phyloP scores from a whole-genome alignment of 1,140 invertebrate genomes.

The Drosophila trapezifrons region DNA sequence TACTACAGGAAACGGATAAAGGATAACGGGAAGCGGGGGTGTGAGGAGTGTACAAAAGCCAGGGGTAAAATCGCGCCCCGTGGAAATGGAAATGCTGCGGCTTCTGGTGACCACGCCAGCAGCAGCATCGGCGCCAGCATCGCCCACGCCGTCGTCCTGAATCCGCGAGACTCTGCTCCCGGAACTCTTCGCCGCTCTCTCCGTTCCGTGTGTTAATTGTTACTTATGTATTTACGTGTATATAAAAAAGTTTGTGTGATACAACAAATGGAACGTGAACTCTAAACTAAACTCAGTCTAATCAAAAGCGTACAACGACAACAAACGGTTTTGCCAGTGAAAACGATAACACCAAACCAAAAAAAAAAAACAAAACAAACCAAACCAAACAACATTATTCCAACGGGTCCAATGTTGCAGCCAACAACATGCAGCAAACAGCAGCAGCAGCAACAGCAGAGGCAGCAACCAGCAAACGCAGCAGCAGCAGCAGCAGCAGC shows the following conservation, averaged over 20 bases:
- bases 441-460: slow-evolving; percentile 59
- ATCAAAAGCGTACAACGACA: slow-evolving; percentile 70
- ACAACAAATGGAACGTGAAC: slow-evolving; percentile 57
- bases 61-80: slow-evolving; percentile 18
- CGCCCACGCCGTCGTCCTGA: slow-evolving; percentile 36
- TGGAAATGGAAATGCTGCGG: slow-evolving; percentile 48
- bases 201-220: slow-evolving; percentile 74
- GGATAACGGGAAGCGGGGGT: slow-evolving; percentile 8
- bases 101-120: slow-evolving; percentile 36
- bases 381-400: slow-evolving; percentile 52
- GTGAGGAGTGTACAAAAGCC: background rate
- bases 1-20: slow-evolving; percentile 6
- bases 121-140: slow-evolving; percentile 28
- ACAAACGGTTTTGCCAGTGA: slow-evolving; percentile 69
- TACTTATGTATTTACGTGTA: slow-evolving; percentile 76
- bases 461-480: slow-evolving; percentile 49
- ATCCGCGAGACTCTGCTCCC: slow-evolving; percentile 23
- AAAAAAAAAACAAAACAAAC: slow-evolving; percentile 30
- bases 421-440: slow-evolving; percentile 77
- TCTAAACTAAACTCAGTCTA: slow-evolving; percentile 47
- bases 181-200: slow-evolving; percentile 23
- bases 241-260: slow-evolving; percentile 76
- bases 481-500: slow-evolving; percentile 36
- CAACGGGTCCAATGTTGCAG: slow-evolving; percentile 80
- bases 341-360: slow-evolving; percentile 66